Conservation (phyloP, 1,140 invertebrate species). For the honey bee (Apis mellifera) region DNA sequence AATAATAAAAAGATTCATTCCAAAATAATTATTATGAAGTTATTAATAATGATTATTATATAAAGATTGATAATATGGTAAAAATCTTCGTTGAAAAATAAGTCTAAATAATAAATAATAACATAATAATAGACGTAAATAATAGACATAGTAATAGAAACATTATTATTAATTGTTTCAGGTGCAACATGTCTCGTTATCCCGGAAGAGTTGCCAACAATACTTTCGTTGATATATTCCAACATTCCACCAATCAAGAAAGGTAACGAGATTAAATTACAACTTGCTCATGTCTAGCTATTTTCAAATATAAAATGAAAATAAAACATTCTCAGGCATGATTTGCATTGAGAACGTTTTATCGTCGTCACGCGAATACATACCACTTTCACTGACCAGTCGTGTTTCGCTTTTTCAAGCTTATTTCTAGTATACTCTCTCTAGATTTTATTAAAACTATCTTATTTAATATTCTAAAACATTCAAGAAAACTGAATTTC, state of each 20-base stretch:
- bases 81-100: too few species aligned
- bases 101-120: background rate
- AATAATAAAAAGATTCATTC: too few species aligned
- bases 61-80: too few species aligned
- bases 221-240: slow-evolving; percentile 89
- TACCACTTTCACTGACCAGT: slow-evolving; percentile 27
- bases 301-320: background rate
- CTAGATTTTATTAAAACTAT: too few species aligned
- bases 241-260: slow-evolving; percentile 92
- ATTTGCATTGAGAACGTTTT: background rate
- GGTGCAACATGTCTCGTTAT: slow-evolving; percentile 83
- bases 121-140: background rate
- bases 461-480: too few species aligned
- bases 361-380: slow-evolving; percentile 8
- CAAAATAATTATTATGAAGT: too few species aligned
- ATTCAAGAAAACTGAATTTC: too few species aligned
- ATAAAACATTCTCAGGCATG: background rate
- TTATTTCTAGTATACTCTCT: too few species aligned
- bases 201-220: slow-evolving; percentile 88
- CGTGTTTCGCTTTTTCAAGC: background rate
- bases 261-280: slow-evolving; percentile 81
- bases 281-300: background rate
- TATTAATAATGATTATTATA: too few species aligned
- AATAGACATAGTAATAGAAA: background rate
- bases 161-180: slow-evolving; percentile 65